Evolutionary conservation across 2,888 invertebrate genomes (phyloP).

Genomic region (Ormyrus labotus): DNA sequence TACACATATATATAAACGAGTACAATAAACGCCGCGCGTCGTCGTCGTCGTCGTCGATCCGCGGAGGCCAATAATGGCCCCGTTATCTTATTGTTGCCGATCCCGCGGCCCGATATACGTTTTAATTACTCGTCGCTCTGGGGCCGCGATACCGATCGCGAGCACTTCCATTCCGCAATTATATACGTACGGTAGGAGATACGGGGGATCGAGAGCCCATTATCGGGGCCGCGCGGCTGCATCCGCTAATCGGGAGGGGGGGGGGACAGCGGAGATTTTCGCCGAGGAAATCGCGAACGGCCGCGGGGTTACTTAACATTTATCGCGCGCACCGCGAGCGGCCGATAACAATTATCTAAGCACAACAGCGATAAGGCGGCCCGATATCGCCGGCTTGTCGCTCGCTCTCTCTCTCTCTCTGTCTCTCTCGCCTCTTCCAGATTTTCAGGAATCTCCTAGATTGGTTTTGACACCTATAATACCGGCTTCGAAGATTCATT

Average conservation of each 20-base stretch:
- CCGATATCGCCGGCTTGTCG: too few relatives aligned
- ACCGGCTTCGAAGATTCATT: too few relatives aligned
- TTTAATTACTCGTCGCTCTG: constrained; percentile 4
- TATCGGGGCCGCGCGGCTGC: background rate
- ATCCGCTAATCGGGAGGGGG: background rate
- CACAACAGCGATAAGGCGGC: background rate
- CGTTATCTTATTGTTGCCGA: background rate
- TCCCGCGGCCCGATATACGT: constrained; percentile 7
- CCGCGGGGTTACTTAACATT: constrained; percentile 48
- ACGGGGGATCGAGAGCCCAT: too few relatives aligned
- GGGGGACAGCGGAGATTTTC: background rate
- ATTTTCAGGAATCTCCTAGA: too few relatives aligned
- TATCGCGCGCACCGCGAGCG: constrained; percentile 9
- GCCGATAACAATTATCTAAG: constrained; percentile 48
- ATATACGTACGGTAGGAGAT: background rate
- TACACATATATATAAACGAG: background rate
- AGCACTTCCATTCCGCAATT: constrained; percentile 22
- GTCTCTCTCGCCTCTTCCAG: too few relatives aligned
- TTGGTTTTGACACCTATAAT: too few relatives aligned
- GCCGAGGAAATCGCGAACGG: background rate
- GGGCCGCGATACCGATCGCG: constrained; percentile 25
- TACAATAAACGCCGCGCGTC: background rate
- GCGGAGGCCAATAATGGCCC: background rate
- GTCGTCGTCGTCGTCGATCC: background rate
- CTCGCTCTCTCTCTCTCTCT: too few relatives aligned